These are phyloP conservation scores for Chaunax sp. DNA, from an alignment of 2,797 vertebrate species.

Conservation along the genomic window DNA sequence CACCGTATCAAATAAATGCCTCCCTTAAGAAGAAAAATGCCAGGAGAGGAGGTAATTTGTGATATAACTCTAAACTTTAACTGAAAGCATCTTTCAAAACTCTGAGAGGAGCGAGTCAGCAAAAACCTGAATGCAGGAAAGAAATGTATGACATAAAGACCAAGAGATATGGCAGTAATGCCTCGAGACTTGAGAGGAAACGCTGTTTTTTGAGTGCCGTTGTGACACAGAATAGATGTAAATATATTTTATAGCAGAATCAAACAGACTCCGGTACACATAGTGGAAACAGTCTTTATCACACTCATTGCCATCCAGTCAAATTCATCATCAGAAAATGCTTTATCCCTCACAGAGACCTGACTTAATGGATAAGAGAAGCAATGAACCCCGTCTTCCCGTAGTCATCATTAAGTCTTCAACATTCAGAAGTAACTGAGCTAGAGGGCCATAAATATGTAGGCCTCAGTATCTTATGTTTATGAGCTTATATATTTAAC, in stretches of 20 bases:
- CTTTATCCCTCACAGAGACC: no score
- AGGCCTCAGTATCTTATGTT: no score
- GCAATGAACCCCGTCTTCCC: no score
- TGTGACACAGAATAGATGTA: not conserved
- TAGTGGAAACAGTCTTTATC: conserved; percentile 6
- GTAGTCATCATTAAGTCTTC: no score
- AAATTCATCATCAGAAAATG: not conserved
- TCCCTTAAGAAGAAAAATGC: conserved; percentile 50
- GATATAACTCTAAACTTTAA: conserved; percentile 38
- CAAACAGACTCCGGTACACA: not conserved
- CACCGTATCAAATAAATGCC: conserved; percentile 51
- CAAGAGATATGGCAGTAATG: conserved; percentile 21
- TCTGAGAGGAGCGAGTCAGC: conserved; percentile 45
- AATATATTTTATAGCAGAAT: conserved; percentile 2
- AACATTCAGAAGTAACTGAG: no score
- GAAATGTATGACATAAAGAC: conserved; percentile 20
- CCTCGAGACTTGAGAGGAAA: conserved; percentile 1
- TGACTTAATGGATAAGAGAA: no score
- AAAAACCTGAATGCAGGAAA: conserved; percentile 11
- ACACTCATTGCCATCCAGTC: not conserved
- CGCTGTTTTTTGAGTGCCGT: not conserved
- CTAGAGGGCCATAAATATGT: no score
- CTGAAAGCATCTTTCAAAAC: conserved; percentile 54
- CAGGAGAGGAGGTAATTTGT: conserved; percentile 33
- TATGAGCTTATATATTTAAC: no score